These are phyloP conservation scores for Caenorhabditis panamensis DNA, from an alignment of 2,888 invertebrate genomes.

Conservation along the genomic window DNA sequence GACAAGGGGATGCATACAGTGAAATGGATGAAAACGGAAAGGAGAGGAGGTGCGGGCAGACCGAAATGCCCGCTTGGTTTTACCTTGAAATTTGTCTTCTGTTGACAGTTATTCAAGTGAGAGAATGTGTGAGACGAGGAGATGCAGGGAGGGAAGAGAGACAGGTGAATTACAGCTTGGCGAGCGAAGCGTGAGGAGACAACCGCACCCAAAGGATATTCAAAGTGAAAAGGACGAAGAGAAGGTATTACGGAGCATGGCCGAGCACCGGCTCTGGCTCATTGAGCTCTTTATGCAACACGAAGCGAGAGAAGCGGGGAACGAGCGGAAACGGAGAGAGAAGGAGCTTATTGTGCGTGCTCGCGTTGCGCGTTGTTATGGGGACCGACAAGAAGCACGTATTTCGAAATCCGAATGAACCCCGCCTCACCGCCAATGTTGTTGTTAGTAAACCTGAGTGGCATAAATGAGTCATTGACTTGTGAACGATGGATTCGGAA, in stretches of 20 bases:
- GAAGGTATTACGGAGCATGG: conserved; percentile 42
- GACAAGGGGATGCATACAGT: conserved; percentile 34
- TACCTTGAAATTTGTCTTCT: conserved; percentile 63
- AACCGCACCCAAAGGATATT: conserved; percentile 5
- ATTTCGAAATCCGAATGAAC: conserved; percentile 38
- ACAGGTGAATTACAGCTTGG: conserved; percentile 50
- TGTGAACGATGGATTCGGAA: conserved; percentile 51
- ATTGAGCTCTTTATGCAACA: conserved; percentile 48
- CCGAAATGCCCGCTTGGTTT: conserved; percentile 50
- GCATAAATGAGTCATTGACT: conserved; percentile 58
- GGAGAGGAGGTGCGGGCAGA: conserved; percentile 33
- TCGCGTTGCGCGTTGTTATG: conserved; percentile 44
- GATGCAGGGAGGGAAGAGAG: conserved; percentile 9
- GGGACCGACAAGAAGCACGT: no score
- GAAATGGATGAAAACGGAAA: conserved; percentile 42
- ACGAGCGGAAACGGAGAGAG: conserved; percentile 16
- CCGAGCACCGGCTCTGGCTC: conserved; percentile 22
- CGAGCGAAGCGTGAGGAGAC: conserved; percentile 31
- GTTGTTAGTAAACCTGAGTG: conserved; percentile 45
- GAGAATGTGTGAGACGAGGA: conserved; percentile 19
- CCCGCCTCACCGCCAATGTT: conserved; percentile 19
- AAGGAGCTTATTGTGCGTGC: conserved; percentile 23
- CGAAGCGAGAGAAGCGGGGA: conserved; percentile 4
- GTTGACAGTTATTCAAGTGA: conserved; percentile 57
- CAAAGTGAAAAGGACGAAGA: conserved; percentile 9